These are phyloP conservation scores for Phrynocephalus vlangalii DNA, from an alignment of 2,797 vertebrate genomes.

Conservation along the genomic window DNA sequence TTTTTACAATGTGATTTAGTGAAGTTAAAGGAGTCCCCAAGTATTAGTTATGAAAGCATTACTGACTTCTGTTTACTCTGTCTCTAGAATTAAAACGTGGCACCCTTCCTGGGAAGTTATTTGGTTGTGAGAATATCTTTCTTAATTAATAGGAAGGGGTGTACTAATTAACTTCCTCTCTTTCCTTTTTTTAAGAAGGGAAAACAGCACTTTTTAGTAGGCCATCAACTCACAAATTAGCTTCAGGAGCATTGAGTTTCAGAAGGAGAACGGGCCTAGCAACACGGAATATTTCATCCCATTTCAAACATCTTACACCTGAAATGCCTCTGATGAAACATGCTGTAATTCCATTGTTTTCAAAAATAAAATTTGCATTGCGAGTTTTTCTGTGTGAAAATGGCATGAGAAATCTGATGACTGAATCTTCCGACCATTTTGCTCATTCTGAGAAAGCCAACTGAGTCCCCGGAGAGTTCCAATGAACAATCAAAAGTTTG, in stretches of 20 bases:
- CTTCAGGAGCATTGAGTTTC: neutral
- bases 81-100: neutral
- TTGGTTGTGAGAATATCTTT: neutral
- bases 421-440: conserved; percentile 51
- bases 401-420: conserved; percentile 55
- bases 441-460: conserved; percentile 70
- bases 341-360: conserved; percentile 44
- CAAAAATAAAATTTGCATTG: conserved; percentile 43
- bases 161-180: neutral
- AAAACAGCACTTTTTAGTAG: neutral
- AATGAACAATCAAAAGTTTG: conserved; percentile 77
- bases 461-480: conserved; percentile 64
- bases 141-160: neutral
- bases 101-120: neutral
- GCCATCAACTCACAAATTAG: neutral
- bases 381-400: conserved; percentile 57
- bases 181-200: neutral
- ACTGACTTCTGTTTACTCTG: neutral
- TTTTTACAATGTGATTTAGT: neutral
- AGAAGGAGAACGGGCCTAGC: conserved; percentile 16
- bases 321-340: conserved; percentile 59
- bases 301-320: conserved; percentile 54
- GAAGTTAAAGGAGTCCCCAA: neutral
- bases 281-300: conserved; percentile 43
- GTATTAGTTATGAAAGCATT: neutral